Conservation (phyloP, 2,113 vertebrate genomes). For the Lasiurus borealis region DNA sequence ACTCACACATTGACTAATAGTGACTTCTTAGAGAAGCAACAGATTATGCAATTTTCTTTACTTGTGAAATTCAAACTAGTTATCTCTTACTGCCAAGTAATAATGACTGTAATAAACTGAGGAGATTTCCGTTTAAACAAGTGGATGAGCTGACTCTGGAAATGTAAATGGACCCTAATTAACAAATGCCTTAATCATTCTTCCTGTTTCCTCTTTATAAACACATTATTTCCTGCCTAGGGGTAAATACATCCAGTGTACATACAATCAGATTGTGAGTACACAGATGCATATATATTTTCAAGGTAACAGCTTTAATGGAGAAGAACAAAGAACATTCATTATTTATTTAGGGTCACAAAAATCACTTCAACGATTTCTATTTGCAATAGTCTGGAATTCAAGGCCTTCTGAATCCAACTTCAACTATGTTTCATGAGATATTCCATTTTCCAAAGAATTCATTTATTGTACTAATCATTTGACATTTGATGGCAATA, state of each 20-base stretch:
- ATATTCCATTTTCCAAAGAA: neutral
- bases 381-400: neutral
- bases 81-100: slow-evolving; percentile 67
- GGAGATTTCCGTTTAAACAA: slow-evolving; percentile 72
- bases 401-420: slow-evolving; percentile 6
- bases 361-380: neutral
- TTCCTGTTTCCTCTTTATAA: slow-evolving; percentile 67
- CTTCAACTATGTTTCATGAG: neutral
- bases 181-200: slow-evolving; percentile 61
- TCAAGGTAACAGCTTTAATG: slow-evolving; percentile 23
- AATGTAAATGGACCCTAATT: slow-evolving; percentile 75
- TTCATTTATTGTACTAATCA: neutral
- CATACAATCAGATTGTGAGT: slow-evolving; percentile 54
- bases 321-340: slow-evolving; percentile 47
- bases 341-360: slow-evolving; percentile 50
- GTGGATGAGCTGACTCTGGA: slow-evolving; percentile 67
- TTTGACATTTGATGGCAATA: neutral
- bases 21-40: slow-evolving; percentile 44
- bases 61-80: slow-evolving; percentile 70
- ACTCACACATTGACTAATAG: slow-evolving; percentile 61
- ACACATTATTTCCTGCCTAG: slow-evolving; percentile 61
- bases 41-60: slow-evolving; percentile 42
- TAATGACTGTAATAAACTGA: slow-evolving; percentile 65
- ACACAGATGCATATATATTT: neutral
- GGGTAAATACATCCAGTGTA: slow-evolving; percentile 51